Conservation (phyloP, 2,888 invertebrate genomes). For the Stomorhina lunata region DNA sequence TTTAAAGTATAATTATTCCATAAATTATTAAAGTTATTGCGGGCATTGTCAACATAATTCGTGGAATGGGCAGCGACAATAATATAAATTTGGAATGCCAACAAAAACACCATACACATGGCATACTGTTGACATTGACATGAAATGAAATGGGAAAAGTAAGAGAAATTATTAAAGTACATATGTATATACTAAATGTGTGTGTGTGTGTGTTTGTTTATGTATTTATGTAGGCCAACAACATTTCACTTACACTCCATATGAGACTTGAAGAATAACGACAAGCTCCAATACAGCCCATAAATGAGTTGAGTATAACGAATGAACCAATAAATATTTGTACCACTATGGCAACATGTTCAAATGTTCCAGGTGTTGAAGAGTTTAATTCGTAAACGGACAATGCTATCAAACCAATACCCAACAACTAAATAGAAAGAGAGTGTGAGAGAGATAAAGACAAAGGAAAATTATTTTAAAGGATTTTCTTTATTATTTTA, state of each 20-base stretch:
- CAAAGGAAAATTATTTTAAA: slow-evolving; percentile 3
- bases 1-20: slow-evolving; percentile 71
- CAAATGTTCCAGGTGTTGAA: slow-evolving; percentile 75
- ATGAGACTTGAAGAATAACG: slow-evolving; percentile 93
- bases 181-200: too few species aligned
- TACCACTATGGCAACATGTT: slow-evolving; percentile 74
- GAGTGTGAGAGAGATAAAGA: not conserved
- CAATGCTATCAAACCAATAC: slow-evolving; percentile 73
- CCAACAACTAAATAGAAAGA: slow-evolving; percentile 73
- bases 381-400: slow-evolving; percentile 74
- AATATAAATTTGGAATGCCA: slow-evolving; percentile 84
- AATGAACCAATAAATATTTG: slow-evolving; percentile 85
- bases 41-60: slow-evolving; percentile 72
- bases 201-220: too few species aligned
- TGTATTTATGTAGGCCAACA: too few species aligned
- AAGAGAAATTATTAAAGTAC: slow-evolving; percentile 10
- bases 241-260: slow-evolving; percentile 85
- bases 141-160: not conserved
- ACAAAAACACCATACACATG: slow-evolving; percentile 85
- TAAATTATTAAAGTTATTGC: slow-evolving; percentile 69
- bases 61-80: slow-evolving; percentile 74
- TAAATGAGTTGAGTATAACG: slow-evolving; percentile 90
- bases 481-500: not conserved
- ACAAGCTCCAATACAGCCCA: slow-evolving; percentile 94
- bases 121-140: slow-evolving; percentile 82